Evolutionary conservation across 2,888 invertebrate species (phyloP), one percentile per base, ranked within the genome.

Genomic region (Sphaerolaimus hirsutus): DNA sequence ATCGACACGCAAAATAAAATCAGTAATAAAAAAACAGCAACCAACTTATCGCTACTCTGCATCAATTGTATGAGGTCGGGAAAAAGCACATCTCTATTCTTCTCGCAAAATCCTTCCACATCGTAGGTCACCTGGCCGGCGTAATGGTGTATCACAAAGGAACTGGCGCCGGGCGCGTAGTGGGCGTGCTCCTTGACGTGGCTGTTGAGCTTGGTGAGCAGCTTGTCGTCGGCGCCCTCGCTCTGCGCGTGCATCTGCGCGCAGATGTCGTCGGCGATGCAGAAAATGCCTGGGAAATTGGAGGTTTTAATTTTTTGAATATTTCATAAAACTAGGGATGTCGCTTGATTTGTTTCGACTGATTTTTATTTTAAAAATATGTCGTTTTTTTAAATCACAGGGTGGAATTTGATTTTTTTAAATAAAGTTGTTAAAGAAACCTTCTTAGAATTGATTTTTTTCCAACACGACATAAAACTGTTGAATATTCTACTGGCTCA

Each of bases 201-300:
- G 41, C 62, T 64, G 46, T 61, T 58, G 44, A 75, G 59, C 71
- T 75, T 74, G 72, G 74, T 59, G 36, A 38, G 58, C 54, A 49
- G 51, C 49, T 48, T 52, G 51, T 66, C 58, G 58, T 76, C 76
- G 1, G 74, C 75, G 0, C 75, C 75, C 43, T 72, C 73, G 14
- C 72, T 70, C 45, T 75, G 75, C 3, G 75, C 75, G 60, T 76
- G 76, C 63, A 75, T 69, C 29, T 76, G 75, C 7, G 75, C 75
- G 63, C 76, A 76, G 1, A 76, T 73, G 60, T 76, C 76, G 55
- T 76, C 76, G 43, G 76, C 62, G 7, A 76, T 67, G 54, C 72
- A 69, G 66, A 76, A 74, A 43, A 76, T 69, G 43, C 60, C 59
- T 55, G 46, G 44, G 48, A 25, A 22, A 38, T 19, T 1, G 35